These are phyloP conservation scores for Toxonevra muliebris DNA, from an alignment of 2,888 invertebrate species.

Conservation along the genomic window DNA sequence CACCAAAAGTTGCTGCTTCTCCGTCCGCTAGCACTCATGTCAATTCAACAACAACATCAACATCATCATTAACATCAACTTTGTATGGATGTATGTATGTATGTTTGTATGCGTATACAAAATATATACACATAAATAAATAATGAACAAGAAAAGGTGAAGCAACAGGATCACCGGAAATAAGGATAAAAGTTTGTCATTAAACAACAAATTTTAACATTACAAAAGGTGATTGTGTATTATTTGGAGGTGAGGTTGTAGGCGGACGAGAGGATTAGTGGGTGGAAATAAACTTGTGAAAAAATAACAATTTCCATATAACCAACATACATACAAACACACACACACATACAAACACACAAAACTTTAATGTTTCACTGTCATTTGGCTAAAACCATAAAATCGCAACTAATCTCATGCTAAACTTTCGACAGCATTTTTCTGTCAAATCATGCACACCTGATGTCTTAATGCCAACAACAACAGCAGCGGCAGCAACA, in stretches of 20 bases:
- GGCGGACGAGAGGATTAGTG: too few species aligned
- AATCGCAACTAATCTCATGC: slow-evolving; percentile 4
- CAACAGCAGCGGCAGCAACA: neutral
- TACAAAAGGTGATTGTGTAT: too few species aligned
- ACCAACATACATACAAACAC: neutral
- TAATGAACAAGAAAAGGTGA: too few species aligned
- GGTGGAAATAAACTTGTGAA: too few species aligned
- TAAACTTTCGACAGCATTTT: slow-evolving; percentile 22
- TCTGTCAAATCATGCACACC: slow-evolving; percentile 60
- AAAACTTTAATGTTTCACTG: neutral
- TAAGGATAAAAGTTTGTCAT: too few species aligned
- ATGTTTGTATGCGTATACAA: slow-evolving; percentile 4
- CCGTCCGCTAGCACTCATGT: neutral
- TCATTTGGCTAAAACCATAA: slow-evolving; percentile 4
- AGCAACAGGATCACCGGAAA: too few species aligned
- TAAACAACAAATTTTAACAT: too few species aligned
- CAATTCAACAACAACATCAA: neutral
- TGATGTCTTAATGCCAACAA: slow-evolving; percentile 51
- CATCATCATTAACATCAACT: slow-evolving; percentile 15
- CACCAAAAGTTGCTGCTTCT: too few species aligned
- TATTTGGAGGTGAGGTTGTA: too few species aligned
- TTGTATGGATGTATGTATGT: neutral
- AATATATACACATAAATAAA: slow-evolving; percentile 1
- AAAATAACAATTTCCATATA: too few species aligned
- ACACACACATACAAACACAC: neutral